These are phyloP conservation scores for Emydocephalus ijimae DNA, from an alignment of 2,113 vertebrate genomes.

Conservation along the genomic window DNA sequence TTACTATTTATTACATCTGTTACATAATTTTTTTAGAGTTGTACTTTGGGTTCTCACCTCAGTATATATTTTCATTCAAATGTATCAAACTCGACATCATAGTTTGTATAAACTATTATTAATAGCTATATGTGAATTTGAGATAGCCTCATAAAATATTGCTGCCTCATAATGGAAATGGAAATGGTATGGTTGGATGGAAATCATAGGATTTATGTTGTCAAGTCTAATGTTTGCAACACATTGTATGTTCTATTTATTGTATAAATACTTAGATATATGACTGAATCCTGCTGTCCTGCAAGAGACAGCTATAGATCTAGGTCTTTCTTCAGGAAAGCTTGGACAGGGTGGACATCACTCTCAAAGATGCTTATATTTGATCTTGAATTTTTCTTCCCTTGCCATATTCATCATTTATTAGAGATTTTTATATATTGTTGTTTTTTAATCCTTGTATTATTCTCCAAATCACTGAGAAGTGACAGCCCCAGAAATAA, in stretches of 20 bases:
- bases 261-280: background rate
- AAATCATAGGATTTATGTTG: background rate
- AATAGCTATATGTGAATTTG: background rate
- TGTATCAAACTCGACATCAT: background rate
- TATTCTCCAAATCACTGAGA: background rate
- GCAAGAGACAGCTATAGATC: background rate
- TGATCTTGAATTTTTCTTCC: background rate
- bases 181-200: background rate
- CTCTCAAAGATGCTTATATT: background rate
- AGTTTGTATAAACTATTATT: background rate
- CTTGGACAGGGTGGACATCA: background rate
- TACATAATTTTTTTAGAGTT: background rate
- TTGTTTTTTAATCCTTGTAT: background rate
- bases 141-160: background rate
- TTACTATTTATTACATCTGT: background rate
- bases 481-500: background rate
- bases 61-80: background rate
- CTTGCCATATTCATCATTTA: background rate
- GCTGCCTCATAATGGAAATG: background rate
- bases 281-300: background rate
- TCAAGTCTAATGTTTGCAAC: background rate
- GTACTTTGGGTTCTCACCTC: background rate
- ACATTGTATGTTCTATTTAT: background rate
- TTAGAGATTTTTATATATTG: background rate
- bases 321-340: background rate